These are phyloP conservation scores for Phyllostomus hastatus DNA, from an alignment of 2,113 vertebrate genomes.

Conservation along the genomic window DNA sequence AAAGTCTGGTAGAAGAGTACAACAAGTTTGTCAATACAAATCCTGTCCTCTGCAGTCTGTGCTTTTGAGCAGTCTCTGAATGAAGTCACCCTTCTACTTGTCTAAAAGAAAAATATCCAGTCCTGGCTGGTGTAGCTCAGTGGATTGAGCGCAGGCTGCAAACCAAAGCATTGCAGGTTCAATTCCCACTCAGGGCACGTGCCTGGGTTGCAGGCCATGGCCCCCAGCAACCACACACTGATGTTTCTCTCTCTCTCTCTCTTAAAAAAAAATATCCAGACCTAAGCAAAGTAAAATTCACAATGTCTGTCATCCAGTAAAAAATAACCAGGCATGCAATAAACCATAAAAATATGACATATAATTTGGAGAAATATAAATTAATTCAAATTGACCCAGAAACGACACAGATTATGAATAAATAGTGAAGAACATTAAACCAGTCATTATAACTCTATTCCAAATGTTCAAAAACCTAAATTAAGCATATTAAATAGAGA, in stretches of 20 bases:
- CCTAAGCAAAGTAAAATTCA: not conserved
- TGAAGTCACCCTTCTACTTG: not conserved
- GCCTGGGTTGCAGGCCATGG: too few relatives aligned
- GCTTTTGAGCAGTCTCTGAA: not conserved
- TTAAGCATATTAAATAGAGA: not conserved
- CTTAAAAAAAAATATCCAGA: not conserved
- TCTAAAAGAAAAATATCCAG: not conserved
- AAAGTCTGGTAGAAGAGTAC: not conserved
- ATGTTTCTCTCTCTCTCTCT: too few relatives aligned
- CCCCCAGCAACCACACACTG: too few relatives aligned
- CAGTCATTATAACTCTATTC: not conserved
- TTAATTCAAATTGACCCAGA: not conserved
- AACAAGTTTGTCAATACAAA: too few relatives aligned
- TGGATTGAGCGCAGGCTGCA: too few relatives aligned
- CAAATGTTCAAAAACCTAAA: not conserved
- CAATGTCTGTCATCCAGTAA: not conserved
- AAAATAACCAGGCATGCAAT: not conserved
- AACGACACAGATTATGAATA: not conserved
- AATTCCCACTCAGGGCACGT: too few relatives aligned
- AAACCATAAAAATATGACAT: not conserved
- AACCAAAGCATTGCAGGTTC: too few relatives aligned
- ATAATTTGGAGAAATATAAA: slow-evolving; percentile 8
- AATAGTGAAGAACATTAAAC: not conserved
- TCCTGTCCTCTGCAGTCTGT: not conserved
- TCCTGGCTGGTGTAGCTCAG: too few relatives aligned